Evolutionary conservation across 1,140 invertebrate genomes (phyloP).

Genomic region (Holcopasites calliopsidis): DNA sequence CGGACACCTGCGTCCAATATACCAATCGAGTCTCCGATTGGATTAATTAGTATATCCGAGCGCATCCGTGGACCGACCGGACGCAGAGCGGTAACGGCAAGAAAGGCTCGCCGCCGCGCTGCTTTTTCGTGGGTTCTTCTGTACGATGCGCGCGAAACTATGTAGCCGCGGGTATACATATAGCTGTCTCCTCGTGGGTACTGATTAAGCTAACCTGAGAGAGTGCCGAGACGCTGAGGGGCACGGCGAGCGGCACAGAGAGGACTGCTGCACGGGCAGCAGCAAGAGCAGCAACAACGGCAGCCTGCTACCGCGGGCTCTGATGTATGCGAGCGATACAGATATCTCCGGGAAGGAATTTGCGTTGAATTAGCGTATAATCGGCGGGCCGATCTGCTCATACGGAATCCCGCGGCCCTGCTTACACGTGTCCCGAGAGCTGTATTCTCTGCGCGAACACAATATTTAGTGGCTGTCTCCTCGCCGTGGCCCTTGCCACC

Average conservation of each 20-base stretch:
- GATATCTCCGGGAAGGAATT: slow-evolving; percentile 77
- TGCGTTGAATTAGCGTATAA: slow-evolving; percentile 80
- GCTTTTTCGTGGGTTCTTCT: slow-evolving; percentile 6
- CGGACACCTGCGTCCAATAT: background rate
- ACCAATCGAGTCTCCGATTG: slow-evolving; percentile 15
- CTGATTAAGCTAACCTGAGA: slow-evolving; percentile 59
- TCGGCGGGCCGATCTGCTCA: slow-evolving; percentile 76
- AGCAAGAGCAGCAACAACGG: slow-evolving; percentile 35
- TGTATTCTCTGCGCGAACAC: slow-evolving; percentile 76
- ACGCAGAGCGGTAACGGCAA: background rate
- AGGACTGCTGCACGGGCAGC: background rate
- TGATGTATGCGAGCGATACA: slow-evolving; percentile 77
- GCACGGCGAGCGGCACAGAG: slow-evolving; percentile 4
- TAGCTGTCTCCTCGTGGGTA: slow-evolving; percentile 64
- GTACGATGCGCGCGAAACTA: slow-evolving; percentile 57
- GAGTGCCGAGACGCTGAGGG: slow-evolving; percentile 29
- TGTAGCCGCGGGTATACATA: slow-evolving; percentile 59
- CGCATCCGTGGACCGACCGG: slow-evolving; percentile 9
- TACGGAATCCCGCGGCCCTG: slow-evolving; percentile 77
- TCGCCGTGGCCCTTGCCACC: slow-evolving; percentile 51
- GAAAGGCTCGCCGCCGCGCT: background rate
- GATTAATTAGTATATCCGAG: slow-evolving; percentile 30
- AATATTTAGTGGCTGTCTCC: slow-evolving; percentile 73
- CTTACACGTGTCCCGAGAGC: slow-evolving; percentile 77
- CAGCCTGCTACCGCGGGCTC: slow-evolving; percentile 67